A percentile compares a stretch with the other conserved stretches of the same genome.
phyloP scores from a whole-genome alignment of 2,888 invertebrate genomes.

The Agriopis aurantiaria region DNA sequence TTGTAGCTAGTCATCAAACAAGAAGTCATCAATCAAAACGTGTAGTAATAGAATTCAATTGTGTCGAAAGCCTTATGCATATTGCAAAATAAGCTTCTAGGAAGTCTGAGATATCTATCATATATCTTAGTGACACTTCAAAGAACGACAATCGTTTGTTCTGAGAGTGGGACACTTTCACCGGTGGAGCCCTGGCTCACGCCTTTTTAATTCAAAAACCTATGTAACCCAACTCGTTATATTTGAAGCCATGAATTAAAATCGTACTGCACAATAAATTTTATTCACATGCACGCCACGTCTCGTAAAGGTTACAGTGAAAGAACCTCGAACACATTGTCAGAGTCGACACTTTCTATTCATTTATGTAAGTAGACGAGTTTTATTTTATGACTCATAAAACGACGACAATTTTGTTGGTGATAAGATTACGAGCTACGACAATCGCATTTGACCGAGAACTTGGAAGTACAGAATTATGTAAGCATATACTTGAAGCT shows the following conservation, averaged over 20 bases:
- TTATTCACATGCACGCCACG: constrained; percentile 72
- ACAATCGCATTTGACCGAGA: constrained; percentile 52
- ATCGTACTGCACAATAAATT: constrained; percentile 66
- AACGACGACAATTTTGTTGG: constrained; percentile 40
- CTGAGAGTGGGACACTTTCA: constrained; percentile 80
- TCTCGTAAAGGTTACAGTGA: constrained; percentile 69
- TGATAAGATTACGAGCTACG: constrained; percentile 45
- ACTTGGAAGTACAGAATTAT: constrained; percentile 52
- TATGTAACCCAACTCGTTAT: constrained; percentile 75
- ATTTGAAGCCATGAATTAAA: constrained; percentile 65
- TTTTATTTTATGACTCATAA: constrained; percentile 51
- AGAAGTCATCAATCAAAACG: constrained; percentile 22
- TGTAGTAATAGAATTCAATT: constrained; percentile 35
- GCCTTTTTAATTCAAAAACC: constrained; percentile 71
- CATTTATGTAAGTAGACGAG: constrained; percentile 51
- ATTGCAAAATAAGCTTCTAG: constrained; percentile 64
- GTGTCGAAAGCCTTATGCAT: constrained; percentile 53
- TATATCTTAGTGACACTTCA: constrained; percentile 76
- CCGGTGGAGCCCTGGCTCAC: constrained; percentile 64
- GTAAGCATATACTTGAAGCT: constrained; percentile 39
- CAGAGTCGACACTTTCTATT: constrained; percentile 77
- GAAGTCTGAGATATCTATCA: constrained; percentile 71
- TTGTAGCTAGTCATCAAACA: constrained; percentile 5
- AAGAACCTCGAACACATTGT: constrained; percentile 66
- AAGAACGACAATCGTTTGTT: constrained; percentile 78